Evolutionary conservation across 2,113 vertebrate species (phyloP), one percentile per base, ranked within the genome.

Genomic region (Vanacampus margaritifer): DNA sequence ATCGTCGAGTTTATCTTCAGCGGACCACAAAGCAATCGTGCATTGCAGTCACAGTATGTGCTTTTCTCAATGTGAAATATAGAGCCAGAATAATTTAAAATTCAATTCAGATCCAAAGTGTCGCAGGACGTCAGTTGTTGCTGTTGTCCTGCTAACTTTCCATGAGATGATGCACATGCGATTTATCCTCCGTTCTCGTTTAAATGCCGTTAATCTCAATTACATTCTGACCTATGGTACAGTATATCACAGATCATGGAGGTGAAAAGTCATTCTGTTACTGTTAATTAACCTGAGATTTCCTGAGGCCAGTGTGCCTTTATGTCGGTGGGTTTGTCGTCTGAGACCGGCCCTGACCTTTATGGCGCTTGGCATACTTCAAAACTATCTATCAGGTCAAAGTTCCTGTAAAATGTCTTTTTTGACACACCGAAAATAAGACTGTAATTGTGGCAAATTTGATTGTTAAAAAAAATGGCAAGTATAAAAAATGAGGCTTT

Each of bases 251-350:
- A 41, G 63, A 65, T 60, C 53, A 68, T 14, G 23, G 39, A 66
- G 64, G 54, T 60, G 65, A 54, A 64, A 67, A 21, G 73, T 64
- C 67, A 19, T 6, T 10, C 3, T 53, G 43, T 75, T 56, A 64
- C 73, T 71, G 65, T 45, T 71, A 32, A 74, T 79, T 72, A 78
- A 71, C 56, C 54, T 69, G 64, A 48, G 64, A 60, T 77, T 69
- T 69, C 37, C 64, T 17, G 45, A 67, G 65, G 72, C 58, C 50
- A 57, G 43, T 43, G 59, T 50, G 51, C 37, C 21, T 24, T 81
- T 51, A 50, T 64, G 60, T 72, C 68, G 36, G 50, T 45, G n/a
- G 45, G 60, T 64, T 79, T 51, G 63, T 78, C 36, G 60, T 65
- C 37, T 41, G 24, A 71, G 65, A 67, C 53, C 24, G 36, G 54